Evolutionary conservation across 1,140 invertebrate species (phyloP).

Genomic region (Periplaneta americana): DNA sequence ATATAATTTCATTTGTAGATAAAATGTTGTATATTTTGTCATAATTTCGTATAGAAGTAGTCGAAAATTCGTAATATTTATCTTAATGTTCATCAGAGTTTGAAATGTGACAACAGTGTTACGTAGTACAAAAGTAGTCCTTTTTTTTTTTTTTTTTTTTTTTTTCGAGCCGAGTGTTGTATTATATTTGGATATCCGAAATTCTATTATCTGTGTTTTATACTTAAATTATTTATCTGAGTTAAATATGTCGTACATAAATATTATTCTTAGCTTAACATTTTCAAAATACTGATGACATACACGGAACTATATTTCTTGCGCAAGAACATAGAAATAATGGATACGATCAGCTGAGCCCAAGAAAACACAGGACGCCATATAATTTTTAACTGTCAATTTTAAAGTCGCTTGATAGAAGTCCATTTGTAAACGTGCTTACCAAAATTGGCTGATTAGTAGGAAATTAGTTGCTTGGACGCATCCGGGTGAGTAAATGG

Average conservation of each 20-base stretch:
- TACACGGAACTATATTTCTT: not conserved
- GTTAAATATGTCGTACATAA: too few relatives aligned
- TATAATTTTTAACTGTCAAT: constrained; percentile 6
- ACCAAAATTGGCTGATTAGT: constrained; percentile 7
- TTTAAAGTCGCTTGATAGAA: not conserved
- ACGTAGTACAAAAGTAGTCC: not conserved
- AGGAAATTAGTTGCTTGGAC: not conserved
- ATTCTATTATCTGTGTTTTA: too few relatives aligned
- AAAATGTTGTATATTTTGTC: not conserved
- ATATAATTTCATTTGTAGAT: too few relatives aligned
- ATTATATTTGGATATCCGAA: too few relatives aligned
- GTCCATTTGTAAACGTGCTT: not conserved
- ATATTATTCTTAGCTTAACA: too few relatives aligned
- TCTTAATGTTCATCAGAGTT: not conserved
- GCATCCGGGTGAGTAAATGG: constrained; percentile 9
- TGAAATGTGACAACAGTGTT: not conserved
- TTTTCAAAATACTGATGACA: too few relatives aligned
- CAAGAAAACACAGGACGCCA: not conserved
- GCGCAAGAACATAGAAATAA: not conserved
- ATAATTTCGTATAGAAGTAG: not conserved
- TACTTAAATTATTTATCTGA: too few relatives aligned
- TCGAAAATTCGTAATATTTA: not conserved
- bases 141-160: not conserved
- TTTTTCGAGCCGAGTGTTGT: too few relatives aligned
- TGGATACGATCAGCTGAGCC: not conserved